Evolutionary conservation across 2,888 invertebrate genomes (phyloP), one percentile per base, ranked within the genome.

Genomic region (Electrophaes corylata): DNA sequence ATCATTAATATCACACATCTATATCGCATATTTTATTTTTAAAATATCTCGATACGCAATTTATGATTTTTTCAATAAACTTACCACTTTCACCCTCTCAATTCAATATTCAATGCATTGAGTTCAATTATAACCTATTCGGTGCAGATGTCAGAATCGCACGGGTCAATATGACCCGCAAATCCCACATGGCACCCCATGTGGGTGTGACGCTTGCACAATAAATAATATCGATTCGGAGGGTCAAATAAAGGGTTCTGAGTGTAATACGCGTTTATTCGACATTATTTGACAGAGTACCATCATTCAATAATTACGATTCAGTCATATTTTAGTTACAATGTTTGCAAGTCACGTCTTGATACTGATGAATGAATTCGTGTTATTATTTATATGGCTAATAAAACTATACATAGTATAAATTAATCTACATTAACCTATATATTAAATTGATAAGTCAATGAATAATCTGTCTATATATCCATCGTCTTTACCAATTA

Each of bases 191-290:
- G 52, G 41, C 53, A 52, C 65, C 65, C 49, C 64, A 73, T 67
- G 82, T 69, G 81, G 78, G 79, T 69, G 78, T 55, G 60, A 60
- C 51, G 55, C 70, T 63, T 69, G 69, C 67, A 58, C 62, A 69
- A 66, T 72, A 64, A 65, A 65, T 66, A 75, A 73, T 73, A 72
- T 73, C 76, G 72, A 69, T 69, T 61, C 52, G 72, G 70, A 73
- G 78, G 79, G 76, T 76, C 71, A 73, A 69, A 69, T 66, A 77
- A 82, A 78, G 78, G 79, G 76, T 72, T 73, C 61, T 71, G 74
- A 78, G 78, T 66, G 35, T 35, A 35, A 14, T 35, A 6, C 70
- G 69, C 70, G 75, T 78, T 35, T 76, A 75, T 64, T 62, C 70
- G 65, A 66, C 60, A 59, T 55, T 45, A 57, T 69, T 70, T 75